Evolutionary conservation across 1,140 invertebrate species (phyloP), one percentile per base, ranked within the genome.

Genomic region (Drosophila athabasca): DNA sequence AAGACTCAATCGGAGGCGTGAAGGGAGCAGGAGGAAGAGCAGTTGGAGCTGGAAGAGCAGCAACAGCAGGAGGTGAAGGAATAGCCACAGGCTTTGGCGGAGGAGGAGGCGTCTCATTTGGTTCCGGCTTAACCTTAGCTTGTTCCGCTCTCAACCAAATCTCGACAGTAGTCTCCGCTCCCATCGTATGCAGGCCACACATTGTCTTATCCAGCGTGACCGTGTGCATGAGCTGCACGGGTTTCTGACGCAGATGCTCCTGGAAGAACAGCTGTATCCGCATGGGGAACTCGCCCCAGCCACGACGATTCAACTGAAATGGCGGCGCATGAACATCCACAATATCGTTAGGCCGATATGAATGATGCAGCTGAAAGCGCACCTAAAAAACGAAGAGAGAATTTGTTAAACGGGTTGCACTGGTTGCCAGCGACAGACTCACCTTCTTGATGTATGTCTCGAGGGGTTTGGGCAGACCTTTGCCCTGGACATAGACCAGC

Each of bases 241-340:
- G 95, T 83, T 96, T 96, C 88, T 98, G 96, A 9, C 95, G 88
- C 11, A 91, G 76, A 4, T 92, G 77, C 80, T 95, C 94, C 48
- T 94, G 93, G 84, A 98, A 98, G 92, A 95, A 96, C 7, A 98
- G 91, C 85, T 97, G 95, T 7, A 97, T 94, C 66, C 95, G 93
- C 15, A 97, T 92, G 1, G 96, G 96, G 93, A 98, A 98, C 93
- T 98, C 97, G 13, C 97, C 97, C 97, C 97, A 98, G 17, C 97
- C 97, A 52, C 96, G 93, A 48, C 96, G 93, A 0, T 95, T 95
- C 48, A 98, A 89, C 89, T 97, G 95, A 93, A 97, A 98, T 7
- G 97, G 97, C 0, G 95, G 93, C 41, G 94, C 92, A 50, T 95
- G 96, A 6, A 98, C 92, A 92, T 96, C 95, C 6, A 98, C 94